phyloP scores from a whole-genome alignment of 2,797 vertebrate genomes.

The Poecile montanus region DNA sequence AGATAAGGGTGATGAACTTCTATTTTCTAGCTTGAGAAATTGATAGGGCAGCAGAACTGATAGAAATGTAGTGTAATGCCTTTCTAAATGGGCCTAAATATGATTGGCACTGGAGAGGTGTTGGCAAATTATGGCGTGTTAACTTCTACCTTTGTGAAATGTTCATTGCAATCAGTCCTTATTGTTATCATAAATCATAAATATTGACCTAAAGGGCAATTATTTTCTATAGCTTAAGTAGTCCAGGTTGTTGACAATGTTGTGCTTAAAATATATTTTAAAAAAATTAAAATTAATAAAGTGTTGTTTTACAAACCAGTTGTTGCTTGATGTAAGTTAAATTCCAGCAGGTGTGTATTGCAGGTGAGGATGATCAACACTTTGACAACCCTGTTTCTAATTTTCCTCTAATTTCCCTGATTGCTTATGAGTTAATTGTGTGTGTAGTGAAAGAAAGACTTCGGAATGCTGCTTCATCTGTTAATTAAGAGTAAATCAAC shows the following conservation, averaged over 20 bases:
- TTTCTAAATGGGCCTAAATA: background rate
- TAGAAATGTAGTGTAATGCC: background rate
- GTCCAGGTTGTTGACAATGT: background rate
- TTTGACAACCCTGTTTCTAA: slow-evolving; percentile 65
- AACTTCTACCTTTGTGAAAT: background rate
- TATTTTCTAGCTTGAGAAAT: background rate
- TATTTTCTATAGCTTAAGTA: background rate
- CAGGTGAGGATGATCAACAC: slow-evolving; percentile 70
- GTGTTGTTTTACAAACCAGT: background rate
- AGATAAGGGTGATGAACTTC: background rate
- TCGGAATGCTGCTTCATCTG: slow-evolving; percentile 64
- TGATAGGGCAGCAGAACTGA: background rate
- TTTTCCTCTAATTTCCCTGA: slow-evolving; percentile 75
- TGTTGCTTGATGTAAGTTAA: slow-evolving; percentile 16
- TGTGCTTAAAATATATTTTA: background rate
- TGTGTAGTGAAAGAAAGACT: slow-evolving; percentile 61
- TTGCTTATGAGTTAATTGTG: slow-evolving; percentile 73
- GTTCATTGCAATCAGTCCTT: background rate
- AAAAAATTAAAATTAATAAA: rapidly evolving
- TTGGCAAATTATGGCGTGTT: rapidly evolving
- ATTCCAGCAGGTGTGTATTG: slow-evolving; percentile 65
- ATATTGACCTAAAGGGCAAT: rapidly evolving
- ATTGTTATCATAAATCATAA: background rate
- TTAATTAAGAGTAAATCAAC: slow-evolving; percentile 75
- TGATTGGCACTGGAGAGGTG: background rate